These are phyloP conservation scores for Uropetala carovei DNA, from an alignment of 2,888 invertebrate genomes.

Conservation along the genomic window DNA sequence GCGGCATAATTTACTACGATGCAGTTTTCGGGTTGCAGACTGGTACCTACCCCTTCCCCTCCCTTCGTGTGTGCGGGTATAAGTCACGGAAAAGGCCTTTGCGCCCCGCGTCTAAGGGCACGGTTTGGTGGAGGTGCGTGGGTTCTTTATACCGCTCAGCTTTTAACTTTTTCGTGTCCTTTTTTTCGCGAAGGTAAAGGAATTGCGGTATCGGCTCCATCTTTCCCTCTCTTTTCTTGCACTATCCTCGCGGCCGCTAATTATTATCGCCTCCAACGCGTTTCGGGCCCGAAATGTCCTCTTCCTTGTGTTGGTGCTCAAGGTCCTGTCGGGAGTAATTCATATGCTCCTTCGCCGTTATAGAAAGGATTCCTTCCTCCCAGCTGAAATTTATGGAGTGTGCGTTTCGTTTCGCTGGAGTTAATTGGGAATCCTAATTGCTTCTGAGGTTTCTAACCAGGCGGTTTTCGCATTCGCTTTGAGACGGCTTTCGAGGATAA, in stretches of 20 bases:
- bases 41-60: not conserved
- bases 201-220: not conserved
- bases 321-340: conserved; percentile 47
- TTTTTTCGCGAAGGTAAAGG: not conserved
- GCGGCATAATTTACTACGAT: conserved; percentile 52
- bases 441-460: conserved; percentile 27
- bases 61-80: not conserved
- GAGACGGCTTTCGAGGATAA: not conserved
- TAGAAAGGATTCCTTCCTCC: conserved; percentile 25
- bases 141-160: not conserved
- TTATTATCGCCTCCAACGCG: conserved; percentile 3
- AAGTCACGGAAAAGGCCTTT: conserved; percentile 17
- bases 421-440: conserved; percentile 63
- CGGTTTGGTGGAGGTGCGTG: conserved; percentile 13
- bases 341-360: conserved; percentile 27
- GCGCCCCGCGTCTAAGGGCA: not conserved
- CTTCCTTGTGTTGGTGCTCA: not conserved
- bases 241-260: not conserved
- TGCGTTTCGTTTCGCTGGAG: not conserved
- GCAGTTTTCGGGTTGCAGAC: conserved; percentile 58
- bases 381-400: conserved; percentile 49
- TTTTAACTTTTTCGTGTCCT: not conserved
- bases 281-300: conserved; percentile 25
- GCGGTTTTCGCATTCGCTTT: conserved; percentile 18
- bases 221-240: not conserved